Percentiles rank a stretch among this genome's conserved stretches.
Conservation (phyloP, 2,113 vertebrate genomes). For the Aldabrachelys gigantea region DNA sequence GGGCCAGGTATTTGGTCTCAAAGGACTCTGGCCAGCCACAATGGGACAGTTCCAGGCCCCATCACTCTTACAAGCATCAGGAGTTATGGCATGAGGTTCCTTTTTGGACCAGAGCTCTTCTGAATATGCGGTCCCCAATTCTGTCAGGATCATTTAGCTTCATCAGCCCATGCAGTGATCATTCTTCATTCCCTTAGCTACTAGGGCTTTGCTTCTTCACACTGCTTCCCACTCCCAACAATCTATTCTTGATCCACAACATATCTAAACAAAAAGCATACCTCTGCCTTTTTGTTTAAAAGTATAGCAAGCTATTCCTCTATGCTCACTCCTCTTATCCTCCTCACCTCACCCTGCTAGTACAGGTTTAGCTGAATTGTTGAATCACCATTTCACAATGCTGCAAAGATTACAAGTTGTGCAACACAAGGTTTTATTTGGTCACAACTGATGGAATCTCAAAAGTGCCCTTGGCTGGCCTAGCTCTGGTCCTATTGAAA, state of each 20-base stretch:
- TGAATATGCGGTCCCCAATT: background rate
- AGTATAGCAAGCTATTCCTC: background rate
- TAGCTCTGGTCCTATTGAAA: accelerated
- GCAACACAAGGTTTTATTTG: background rate
- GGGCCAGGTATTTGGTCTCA: background rate
- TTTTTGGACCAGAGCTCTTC: background rate
- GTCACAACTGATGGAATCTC: background rate
- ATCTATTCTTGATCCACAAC: background rate
- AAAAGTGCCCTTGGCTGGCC: background rate
- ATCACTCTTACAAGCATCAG: background rate
- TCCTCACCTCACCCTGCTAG: background rate
- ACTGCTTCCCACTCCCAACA: background rate
- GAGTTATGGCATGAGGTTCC: background rate
- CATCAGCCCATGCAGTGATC: background rate
- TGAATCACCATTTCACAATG: accelerated
- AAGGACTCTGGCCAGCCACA: background rate
- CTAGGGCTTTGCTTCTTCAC: background rate
- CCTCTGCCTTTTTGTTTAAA: background rate
- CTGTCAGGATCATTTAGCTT: background rate
- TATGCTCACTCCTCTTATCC: background rate
- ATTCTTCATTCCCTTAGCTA: background rate
- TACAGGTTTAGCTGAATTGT: background rate
- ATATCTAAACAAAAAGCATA: background rate
- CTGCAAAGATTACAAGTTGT: background rate
- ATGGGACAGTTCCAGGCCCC: background rate